Conservation (phyloP, 1,140 invertebrate species). For the Macrobrachium rosenbergii region DNA sequence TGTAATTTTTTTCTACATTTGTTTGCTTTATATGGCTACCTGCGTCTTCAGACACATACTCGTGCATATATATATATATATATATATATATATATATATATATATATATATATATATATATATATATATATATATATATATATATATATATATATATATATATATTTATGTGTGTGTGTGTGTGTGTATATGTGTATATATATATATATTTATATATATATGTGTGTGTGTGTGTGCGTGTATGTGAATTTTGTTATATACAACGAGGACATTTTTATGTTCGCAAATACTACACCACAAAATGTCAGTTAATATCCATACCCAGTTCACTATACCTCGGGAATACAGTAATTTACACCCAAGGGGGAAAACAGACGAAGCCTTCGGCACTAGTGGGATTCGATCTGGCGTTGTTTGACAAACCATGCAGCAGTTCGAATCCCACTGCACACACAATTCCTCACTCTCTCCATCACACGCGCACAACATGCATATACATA, state of each 20-base stretch:
- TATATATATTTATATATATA: slow-evolving; percentile 32
- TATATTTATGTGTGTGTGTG: slow-evolving; percentile 26
- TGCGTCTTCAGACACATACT: slow-evolving; percentile 2
- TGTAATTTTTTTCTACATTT: background rate
- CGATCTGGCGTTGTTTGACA: too few species aligned
- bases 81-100: slow-evolving; percentile 28
- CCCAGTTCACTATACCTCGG: too few species aligned
- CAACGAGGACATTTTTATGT: too few species aligned
- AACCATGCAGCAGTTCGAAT: too few species aligned
- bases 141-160: slow-evolving; percentile 42
- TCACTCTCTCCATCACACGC: background rate
- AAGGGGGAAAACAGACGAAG: too few species aligned
- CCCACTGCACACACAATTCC: too few species aligned
- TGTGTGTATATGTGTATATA: slow-evolving; percentile 25
- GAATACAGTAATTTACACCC: too few species aligned
- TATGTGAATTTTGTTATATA: slow-evolving; percentile 30
- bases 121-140: slow-evolving; percentile 49
- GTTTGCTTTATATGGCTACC: background rate
- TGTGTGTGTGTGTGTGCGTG: slow-evolving; percentile 19
- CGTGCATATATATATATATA: slow-evolving; percentile 18
- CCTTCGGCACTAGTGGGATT: too few species aligned
- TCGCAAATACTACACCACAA: too few species aligned
- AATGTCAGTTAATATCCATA: too few species aligned
- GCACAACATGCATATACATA: background rate
- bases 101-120: slow-evolving; percentile 38